Percentiles rank a stretch among this genome's conserved stretches.
phyloP scores from a whole-genome alignment of 2,113 vertebrate species.

The Peromyscus californicus region DNA sequence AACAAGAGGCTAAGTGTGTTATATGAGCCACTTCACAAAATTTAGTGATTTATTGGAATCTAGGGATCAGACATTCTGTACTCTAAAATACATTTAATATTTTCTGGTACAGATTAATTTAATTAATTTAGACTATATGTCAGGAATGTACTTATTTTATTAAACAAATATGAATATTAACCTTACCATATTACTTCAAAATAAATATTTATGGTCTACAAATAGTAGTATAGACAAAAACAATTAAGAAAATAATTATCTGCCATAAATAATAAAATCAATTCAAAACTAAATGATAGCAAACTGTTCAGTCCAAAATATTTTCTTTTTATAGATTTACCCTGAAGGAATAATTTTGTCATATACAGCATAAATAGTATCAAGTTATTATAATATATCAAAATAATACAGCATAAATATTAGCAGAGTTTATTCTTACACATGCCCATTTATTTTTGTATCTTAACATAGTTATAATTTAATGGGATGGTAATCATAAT shows the following conservation, averaged over 20 bases:
- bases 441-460: not conserved
- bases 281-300: conserved; percentile 10
- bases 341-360: not conserved
- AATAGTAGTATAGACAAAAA: not conserved
- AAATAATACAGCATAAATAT: not conserved
- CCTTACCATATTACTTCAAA: not conserved
- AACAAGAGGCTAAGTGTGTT: not conserved
- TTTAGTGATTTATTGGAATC: not conserved
- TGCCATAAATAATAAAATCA: not conserved
- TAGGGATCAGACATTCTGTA: not conserved
- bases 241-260: not conserved
- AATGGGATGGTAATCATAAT: not conserved
- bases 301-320: not conserved
- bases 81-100: not conserved
- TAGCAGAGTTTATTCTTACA: not conserved
- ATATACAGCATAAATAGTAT: not conserved
- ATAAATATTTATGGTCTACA: not conserved
- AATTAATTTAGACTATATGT: not conserved
- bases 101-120: not conserved
- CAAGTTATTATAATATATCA: not conserved
- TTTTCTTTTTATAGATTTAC: not conserved
- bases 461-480: not conserved
- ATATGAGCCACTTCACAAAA: not conserved
- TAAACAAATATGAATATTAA: not conserved
- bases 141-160: not conserved